phyloP scores from a whole-genome alignment of 1,140 invertebrate species.

The Ceratosolen solmsi region DNA sequence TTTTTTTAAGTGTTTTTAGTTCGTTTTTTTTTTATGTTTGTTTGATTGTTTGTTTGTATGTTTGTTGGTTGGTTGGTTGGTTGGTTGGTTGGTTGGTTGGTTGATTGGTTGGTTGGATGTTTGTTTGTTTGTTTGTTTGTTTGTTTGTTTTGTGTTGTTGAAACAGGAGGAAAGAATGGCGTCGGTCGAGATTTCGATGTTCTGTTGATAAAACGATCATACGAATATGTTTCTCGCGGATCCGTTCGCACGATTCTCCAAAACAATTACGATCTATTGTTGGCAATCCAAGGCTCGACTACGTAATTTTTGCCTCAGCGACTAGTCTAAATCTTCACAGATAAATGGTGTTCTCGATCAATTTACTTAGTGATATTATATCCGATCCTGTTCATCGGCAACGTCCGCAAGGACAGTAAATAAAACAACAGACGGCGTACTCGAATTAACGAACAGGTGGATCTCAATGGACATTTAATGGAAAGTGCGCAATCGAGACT shows the following conservation, averaged over 20 bases:
- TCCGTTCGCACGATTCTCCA: neutral
- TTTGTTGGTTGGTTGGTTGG: too few relatives aligned
- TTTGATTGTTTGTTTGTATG: neutral
- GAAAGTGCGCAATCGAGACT: neutral
- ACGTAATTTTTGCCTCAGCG: slow-evolving; percentile 13
- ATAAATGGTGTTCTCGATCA: neutral
- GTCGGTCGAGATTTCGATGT: slow-evolving; percentile 23
- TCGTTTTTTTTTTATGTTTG: neutral
- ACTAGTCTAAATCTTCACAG: slow-evolving; percentile 46
- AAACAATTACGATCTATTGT: slow-evolving; percentile 11
- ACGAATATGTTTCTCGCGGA: slow-evolving; percentile 5
- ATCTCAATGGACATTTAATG: too few relatives aligned
- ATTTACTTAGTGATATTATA: neutral
- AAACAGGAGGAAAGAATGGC: slow-evolving; percentile 39
- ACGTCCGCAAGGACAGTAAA: neutral
- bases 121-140: too few relatives aligned
- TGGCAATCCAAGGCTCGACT: slow-evolving; percentile 38
- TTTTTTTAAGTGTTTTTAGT: neutral
- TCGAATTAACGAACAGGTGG: too few relatives aligned
- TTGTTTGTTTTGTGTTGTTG: too few relatives aligned
- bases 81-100: too few relatives aligned
- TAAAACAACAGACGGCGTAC: neutral
- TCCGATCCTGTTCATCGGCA: neutral
- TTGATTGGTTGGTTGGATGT: too few relatives aligned
- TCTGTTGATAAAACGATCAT: slow-evolving; percentile 37